These are phyloP conservation scores for Diadegma fenestrale DNA, from an alignment of 2,888 invertebrate genomes.

Conservation along the genomic window DNA sequence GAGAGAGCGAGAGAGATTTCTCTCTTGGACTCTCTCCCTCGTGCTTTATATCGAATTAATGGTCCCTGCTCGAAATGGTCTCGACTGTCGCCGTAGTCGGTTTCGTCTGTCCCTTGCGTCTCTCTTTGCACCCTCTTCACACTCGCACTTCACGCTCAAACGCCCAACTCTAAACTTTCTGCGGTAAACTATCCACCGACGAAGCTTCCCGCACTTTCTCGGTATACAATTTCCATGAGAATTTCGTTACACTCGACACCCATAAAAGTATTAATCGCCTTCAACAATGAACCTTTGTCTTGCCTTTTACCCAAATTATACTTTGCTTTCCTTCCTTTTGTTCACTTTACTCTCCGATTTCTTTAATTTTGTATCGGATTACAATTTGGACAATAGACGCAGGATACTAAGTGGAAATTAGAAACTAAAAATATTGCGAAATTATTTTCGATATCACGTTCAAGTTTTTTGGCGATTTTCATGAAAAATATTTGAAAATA, in stretches of 20 bases:
- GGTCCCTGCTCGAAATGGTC: slow-evolving; percentile 49
- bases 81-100: slow-evolving; percentile 56
- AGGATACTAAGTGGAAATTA: neutral
- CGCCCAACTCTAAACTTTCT: slow-evolving; percentile 47
- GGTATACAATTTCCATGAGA: slow-evolving; percentile 31
- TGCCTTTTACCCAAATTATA: neutral
- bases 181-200: neutral
- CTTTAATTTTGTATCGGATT: neutral
- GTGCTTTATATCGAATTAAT: slow-evolving; percentile 65
- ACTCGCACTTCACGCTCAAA: slow-evolving; percentile 19
- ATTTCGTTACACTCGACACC: slow-evolving; percentile 24
- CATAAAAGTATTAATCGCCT: neutral
- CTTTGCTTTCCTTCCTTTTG: neutral
- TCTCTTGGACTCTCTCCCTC: slow-evolving; percentile 23
- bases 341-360: neutral
- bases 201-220: neutral
- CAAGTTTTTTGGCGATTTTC: neutral
- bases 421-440: neutral
- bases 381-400: no score
- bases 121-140: slow-evolving; percentile 27
- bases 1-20: neutral
- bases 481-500: no score
- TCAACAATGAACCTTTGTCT: neutral
- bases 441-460: neutral
- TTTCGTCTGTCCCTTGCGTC: slow-evolving; percentile 50